These are phyloP conservation scores for Plecturocebus donacophilus DNA, from an alignment of 2,113 vertebrate species.

Conservation along the genomic window DNA sequence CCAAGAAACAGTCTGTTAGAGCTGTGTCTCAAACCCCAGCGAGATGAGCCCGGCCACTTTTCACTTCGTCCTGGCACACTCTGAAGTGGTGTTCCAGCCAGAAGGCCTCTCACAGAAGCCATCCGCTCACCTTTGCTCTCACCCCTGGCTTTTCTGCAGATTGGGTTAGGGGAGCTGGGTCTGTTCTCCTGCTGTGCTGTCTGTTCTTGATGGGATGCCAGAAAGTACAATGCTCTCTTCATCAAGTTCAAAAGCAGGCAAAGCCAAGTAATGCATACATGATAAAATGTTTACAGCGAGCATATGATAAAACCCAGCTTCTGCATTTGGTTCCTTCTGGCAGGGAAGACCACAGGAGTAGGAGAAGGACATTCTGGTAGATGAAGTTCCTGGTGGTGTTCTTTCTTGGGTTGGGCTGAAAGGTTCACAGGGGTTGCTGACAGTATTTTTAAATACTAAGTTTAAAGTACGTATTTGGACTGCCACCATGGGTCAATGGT, in stretches of 20 bases:
- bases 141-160: background rate
- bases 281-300: fast-evolving
- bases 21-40: background rate
- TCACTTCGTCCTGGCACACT: background rate
- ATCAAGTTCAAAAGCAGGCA: background rate
- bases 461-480: background rate
- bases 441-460: background rate
- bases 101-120: fast-evolving
- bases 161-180: fast-evolving
- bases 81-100: background rate
- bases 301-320: fast-evolving
- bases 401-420: background rate
- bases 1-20: background rate
- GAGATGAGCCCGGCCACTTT: fast-evolving
- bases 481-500: background rate
- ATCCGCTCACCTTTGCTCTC: too few species aligned
- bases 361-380: background rate
- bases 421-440: background rate
- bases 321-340: fast-evolving
- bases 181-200: background rate
- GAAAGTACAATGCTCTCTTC: background rate
- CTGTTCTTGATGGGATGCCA: background rate
- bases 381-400: fast-evolving
- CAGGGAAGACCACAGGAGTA: background rate
- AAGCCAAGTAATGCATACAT: fast-evolving